Conservation (phyloP, 2,888 invertebrate genomes). For the Tubiluchus corallicola region DNA sequence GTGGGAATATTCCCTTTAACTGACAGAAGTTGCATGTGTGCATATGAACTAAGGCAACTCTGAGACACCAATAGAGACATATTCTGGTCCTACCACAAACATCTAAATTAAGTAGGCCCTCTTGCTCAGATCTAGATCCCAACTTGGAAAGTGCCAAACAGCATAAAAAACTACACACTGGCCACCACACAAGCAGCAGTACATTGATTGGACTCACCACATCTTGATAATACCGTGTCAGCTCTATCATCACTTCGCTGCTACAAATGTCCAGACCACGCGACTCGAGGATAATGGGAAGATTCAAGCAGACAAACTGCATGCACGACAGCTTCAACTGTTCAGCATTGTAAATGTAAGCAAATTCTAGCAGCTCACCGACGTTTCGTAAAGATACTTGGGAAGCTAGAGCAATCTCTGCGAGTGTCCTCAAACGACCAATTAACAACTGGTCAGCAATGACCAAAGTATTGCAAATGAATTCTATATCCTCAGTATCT, state of each 20-base stretch:
- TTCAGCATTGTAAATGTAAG: conserved; percentile 51
- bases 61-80: too few species aligned
- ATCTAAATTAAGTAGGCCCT: too few species aligned
- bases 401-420: conserved; percentile 40
- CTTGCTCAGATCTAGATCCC: too few species aligned
- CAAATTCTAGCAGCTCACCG: conserved; percentile 52
- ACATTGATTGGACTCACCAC: conserved; percentile 24
- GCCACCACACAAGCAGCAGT: too few species aligned
- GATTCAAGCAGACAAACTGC: conserved; percentile 56
- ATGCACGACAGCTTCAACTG: conserved; percentile 50
- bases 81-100: too few species aligned
- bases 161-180: conserved; percentile 16
- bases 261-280: conserved; percentile 44
- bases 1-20: too few species aligned
- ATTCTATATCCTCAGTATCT: conserved; percentile 45
- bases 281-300: conserved; percentile 48
- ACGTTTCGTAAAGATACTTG: conserved; percentile 50
- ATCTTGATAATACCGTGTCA: conserved; percentile 46
- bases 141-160: conserved; percentile 16
- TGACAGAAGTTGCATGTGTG: too few species aligned
- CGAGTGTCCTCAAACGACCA: conserved; percentile 46
- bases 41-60: too few species aligned
- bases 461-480: conserved; percentile 51
- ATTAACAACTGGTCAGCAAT: conserved; percentile 63
- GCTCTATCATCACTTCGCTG: conserved; percentile 39